A percentile compares a stretch with the other conserved stretches of the same genome.
Evolutionary conservation across 1,140 invertebrate genomes (phyloP).

Genomic region (Drosophila navojoa): DNA sequence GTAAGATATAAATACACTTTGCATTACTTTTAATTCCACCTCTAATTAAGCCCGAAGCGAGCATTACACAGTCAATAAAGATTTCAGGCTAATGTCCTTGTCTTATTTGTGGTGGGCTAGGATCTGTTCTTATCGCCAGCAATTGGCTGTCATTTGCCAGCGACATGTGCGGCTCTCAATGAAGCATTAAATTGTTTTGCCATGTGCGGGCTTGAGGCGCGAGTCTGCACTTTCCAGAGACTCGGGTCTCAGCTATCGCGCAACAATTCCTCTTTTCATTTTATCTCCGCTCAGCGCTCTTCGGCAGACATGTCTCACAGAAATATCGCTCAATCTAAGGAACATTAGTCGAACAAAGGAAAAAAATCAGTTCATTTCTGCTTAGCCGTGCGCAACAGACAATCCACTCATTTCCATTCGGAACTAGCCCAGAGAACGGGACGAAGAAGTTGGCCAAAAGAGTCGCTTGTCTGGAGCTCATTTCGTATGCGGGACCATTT

Average conservation of each 20-base stretch:
- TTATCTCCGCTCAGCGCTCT: not conserved
- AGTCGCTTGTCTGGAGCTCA: conserved; percentile 25
- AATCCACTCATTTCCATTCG: conserved; percentile 35
- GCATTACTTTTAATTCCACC: too few relatives aligned
- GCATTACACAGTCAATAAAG: not conserved
- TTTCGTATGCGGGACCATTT: conserved; percentile 63
- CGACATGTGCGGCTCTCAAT: conserved; percentile 73
- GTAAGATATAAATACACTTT: too few relatives aligned
- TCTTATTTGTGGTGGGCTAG: conserved; percentile 16
- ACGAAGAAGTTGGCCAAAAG: too few relatives aligned
- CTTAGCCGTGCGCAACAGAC: conserved; percentile 43
- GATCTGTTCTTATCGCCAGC: conserved; percentile 43
- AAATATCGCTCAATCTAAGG: conserved; percentile 8
- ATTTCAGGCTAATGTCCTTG: not conserved
- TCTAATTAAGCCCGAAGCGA: not conserved
- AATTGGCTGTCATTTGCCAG: conserved; percentile 67
- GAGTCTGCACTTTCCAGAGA: too few relatives aligned
- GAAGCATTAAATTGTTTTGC: conserved; percentile 81
- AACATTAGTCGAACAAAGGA: not conserved
- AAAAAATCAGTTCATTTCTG: conserved; percentile 46
- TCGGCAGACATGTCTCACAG: not conserved
- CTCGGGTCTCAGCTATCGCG: not conserved
- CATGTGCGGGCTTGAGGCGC: conserved; percentile 61
- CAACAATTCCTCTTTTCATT: conserved; percentile 22
- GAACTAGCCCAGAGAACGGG: not conserved